phyloP scores from a whole-genome alignment of 1,140 invertebrate genomes.

The Oncopeltus fasciatus region DNA sequence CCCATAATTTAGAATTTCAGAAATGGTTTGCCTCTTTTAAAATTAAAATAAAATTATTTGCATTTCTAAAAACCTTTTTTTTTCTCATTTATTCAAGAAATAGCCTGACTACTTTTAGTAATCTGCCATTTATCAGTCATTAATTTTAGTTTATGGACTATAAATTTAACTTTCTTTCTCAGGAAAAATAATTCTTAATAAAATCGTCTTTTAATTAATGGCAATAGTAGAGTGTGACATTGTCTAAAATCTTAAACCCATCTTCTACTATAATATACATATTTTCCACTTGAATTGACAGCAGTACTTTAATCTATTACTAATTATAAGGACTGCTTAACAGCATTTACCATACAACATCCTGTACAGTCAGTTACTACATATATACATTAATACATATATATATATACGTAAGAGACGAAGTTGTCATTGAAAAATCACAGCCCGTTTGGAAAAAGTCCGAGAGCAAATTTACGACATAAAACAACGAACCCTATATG shows the following conservation, averaged over 20 bases:
- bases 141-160: too few species aligned
- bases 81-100: not conserved
- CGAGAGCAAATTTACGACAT: slow-evolving; percentile 17
- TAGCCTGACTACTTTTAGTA: too few species aligned
- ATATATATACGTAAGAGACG: slow-evolving; percentile 19
- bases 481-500: slow-evolving; percentile 16
- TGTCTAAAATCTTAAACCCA: slow-evolving; percentile 6
- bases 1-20: slow-evolving; percentile 8
- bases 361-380: slow-evolving; percentile 21
- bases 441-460: slow-evolving; percentile 22
- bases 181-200: too few species aligned
- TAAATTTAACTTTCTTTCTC: too few species aligned
- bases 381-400: slow-evolving; percentile 18
- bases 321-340: slow-evolving; percentile 18
- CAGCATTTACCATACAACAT: slow-evolving; percentile 19
- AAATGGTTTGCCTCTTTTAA: not conserved
- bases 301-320: slow-evolving; percentile 18
- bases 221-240: not conserved
- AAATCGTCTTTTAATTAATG: not conserved
- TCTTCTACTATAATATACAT: not conserved
- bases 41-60: not conserved
- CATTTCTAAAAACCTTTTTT: not conserved
- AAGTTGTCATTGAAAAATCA: slow-evolving; percentile 22
- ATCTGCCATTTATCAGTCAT: too few species aligned
- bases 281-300: slow-evolving; percentile 14